Percentiles rank a stretch among this genome's conserved stretches.
These are phyloP conservation scores for Alces alces DNA, from an alignment of 2,113 vertebrate species.

Conservation along the genomic window DNA sequence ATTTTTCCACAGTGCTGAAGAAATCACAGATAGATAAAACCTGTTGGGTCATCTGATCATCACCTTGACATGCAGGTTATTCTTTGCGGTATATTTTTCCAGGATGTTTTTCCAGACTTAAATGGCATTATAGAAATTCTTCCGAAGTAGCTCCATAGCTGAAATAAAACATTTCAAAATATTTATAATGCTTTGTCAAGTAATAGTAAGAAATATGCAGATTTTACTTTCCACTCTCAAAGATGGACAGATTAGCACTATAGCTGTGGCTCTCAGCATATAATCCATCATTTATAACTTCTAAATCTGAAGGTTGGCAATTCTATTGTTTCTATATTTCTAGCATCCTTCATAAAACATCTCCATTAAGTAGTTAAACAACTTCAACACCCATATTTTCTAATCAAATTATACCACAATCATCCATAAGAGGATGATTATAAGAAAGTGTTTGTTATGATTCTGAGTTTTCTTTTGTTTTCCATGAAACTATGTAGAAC, in stretches of 20 bases:
- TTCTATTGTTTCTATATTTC: neutral
- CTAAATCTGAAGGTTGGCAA: neutral
- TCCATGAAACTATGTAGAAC: neutral
- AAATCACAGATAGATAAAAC: neutral
- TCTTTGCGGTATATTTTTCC: neutral
- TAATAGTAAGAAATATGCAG: neutral
- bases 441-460: neutral
- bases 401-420: neutral
- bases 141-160: neutral
- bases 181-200: neutral
- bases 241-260: neutral
- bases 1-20: neutral
- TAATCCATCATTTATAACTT: neutral
- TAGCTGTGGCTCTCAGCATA: neutral
- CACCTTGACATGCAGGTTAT: neutral
- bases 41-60: neutral
- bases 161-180: neutral
- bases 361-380: neutral
- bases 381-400: neutral
- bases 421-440: neutral
- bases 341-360: neutral
- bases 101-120: neutral
- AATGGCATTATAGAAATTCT: neutral
- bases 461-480: neutral
- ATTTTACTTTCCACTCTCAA: neutral